A percentile compares a stretch with the other conserved stretches of the same genome.
Conservation (phyloP, 2,888 invertebrate species). For the Morinoia aosen region DNA sequence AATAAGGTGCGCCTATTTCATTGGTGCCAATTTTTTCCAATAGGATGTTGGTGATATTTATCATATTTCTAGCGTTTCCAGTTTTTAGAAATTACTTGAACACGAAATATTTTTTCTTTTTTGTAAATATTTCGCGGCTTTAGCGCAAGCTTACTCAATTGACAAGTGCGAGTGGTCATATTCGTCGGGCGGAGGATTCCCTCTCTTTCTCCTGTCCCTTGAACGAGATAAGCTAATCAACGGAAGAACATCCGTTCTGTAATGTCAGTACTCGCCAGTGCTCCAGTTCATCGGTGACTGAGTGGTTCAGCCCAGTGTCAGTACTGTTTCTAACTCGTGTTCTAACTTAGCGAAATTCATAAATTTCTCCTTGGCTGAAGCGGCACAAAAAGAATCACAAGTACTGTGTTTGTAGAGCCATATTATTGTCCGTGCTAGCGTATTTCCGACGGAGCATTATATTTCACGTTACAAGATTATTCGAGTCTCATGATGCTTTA, state of each 20-base stretch:
- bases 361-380: too few relatives aligned
- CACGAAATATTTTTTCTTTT: neutral
- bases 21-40: neutral
- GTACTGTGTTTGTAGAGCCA: too few relatives aligned
- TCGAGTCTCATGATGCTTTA: too few relatives aligned
- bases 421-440: too few relatives aligned
- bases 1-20: neutral
- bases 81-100: too few relatives aligned
- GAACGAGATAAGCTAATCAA: neutral
- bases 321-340: neutral
- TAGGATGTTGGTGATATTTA: too few relatives aligned
- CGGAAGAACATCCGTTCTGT: neutral
- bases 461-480: too few relatives aligned
- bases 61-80: too few relatives aligned
- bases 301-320: neutral
- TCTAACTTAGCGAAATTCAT: too few relatives aligned
- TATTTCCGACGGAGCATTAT: too few relatives aligned
- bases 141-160: neutral
- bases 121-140: neutral
- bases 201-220: neutral
- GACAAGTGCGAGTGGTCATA: neutral
- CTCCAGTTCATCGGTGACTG: neutral
- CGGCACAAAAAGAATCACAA: too few relatives aligned
- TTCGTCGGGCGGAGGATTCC: neutral
- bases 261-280: neutral